Evolutionary conservation across 2,113 vertebrate species (phyloP).

Genomic region (Blennius ocellaris): DNA sequence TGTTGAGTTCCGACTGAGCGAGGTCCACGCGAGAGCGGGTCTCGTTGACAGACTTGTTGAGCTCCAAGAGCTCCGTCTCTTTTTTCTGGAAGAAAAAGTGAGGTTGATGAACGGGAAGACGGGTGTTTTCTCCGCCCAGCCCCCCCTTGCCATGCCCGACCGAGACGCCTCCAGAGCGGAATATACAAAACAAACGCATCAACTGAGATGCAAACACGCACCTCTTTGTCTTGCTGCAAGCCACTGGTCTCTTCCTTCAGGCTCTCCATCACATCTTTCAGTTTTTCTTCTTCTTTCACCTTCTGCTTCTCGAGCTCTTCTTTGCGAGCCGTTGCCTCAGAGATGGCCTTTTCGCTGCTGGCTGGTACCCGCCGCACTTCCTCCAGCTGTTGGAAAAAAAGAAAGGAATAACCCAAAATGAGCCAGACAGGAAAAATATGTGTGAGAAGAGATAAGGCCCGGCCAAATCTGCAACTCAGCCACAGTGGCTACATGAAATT

Average conservation of each 20-base stretch:
- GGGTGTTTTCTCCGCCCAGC: too few species aligned
- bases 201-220: conserved; percentile 8
- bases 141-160: too few species aligned
- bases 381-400: conserved; percentile 85
- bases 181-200: too few species aligned
- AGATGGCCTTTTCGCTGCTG: conserved; percentile 85
- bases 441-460: conserved; percentile 21
- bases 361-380: conserved; percentile 86
- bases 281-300: conserved; percentile 87
- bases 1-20: conserved; percentile 92
- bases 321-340: conserved; percentile 83
- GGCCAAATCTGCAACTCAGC: conserved; percentile 13
- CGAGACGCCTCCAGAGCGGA: too few species aligned
- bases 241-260: conserved; percentile 92
- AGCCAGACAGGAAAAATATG: background rate
- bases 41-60: conserved; percentile 91
- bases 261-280: conserved; percentile 90
- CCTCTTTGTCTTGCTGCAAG: conserved; percentile 94
- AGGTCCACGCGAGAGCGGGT: conserved; percentile 91
- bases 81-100: conserved; percentile 79
- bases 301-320: conserved; percentile 87
- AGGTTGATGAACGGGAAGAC: background rate
- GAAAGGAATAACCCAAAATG: background rate
- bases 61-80: conserved; percentile 92
- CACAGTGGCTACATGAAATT: conserved; percentile 10